Base-by-base conservation (phyloP, 1,140 invertebrate species). In the Camponotus vicinus region DNA sequence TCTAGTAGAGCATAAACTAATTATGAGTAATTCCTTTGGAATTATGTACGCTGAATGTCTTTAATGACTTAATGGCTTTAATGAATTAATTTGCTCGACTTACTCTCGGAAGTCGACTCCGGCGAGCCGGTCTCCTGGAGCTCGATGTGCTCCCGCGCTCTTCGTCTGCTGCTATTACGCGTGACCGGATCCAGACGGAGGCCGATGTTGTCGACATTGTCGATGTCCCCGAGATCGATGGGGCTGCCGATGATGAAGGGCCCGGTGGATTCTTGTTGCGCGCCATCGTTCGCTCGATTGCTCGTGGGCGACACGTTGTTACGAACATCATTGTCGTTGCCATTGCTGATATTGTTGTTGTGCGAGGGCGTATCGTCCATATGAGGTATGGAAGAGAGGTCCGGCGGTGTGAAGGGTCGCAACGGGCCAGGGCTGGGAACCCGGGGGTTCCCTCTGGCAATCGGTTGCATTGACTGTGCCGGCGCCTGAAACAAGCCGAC, bases 211-310 rank as follows among this genome's bases (percentile, higher is more conserved):
- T 95, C 95, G 71, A 95, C 94, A 85, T 95, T 95, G 78, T 95
- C 95, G 78, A 95, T 94, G 4, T 91, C 85, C 11, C 94, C 92
- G 13, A 95, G 93, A 69, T 95, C 93, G 79, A 95, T 95, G 40
- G 94, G 94, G 82, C 94, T 95, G 40, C 95, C 95, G 57, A 95
- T 89, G 84, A 95, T 95, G 73, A 94, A 95, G 40, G 94, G 95
- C 64, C 94, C 91, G 91, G 80, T 61, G 90, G 83, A 3, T 67
- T 90, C 88, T 76, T 91, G 83, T 37, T 83, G 78, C 13, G 9
- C 6, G 42, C 78, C 64, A 34, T 92, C 91, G 88, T 73, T 92
- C 85, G 86, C 89, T 49, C 67, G 86, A 8, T 69, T 87, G 85
- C 34, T 61, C 34, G 64, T n/a, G 0, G 71, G 67, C 75, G 73